phyloP scores from a whole-genome alignment of 1,140 invertebrate genomes.

The Bombus huntii region DNA sequence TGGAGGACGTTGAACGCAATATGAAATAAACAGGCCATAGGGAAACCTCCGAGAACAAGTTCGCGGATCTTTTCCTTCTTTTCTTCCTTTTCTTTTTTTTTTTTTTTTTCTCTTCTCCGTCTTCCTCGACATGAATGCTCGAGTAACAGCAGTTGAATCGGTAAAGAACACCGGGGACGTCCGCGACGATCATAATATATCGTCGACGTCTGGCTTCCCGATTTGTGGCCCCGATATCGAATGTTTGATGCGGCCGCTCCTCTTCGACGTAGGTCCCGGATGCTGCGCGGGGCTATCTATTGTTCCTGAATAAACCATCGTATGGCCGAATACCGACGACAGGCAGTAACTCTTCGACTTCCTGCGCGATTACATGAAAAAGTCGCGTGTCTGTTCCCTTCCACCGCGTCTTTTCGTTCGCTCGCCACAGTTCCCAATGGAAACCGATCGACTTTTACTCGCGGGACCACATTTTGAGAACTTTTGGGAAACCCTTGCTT shows the following conservation, averaged over 20 bases:
- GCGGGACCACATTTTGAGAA: not conserved
- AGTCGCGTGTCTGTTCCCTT: slow-evolving; percentile 49
- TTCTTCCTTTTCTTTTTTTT: not conserved
- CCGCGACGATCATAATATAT: slow-evolving; percentile 64
- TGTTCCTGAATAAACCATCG: slow-evolving; percentile 79
- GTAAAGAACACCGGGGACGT: slow-evolving; percentile 53
- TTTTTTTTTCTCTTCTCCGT: not conserved
- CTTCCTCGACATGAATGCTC: not conserved
- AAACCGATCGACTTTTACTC: not conserved
- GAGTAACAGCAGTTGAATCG: slow-evolving; percentile 50
- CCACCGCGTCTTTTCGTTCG: not conserved
- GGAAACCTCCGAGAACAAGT: not conserved
- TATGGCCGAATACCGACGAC: slow-evolving; percentile 69
- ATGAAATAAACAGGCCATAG: slow-evolving; percentile 4
- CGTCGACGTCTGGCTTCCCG: slow-evolving; percentile 63
- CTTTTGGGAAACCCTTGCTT: too few species aligned
- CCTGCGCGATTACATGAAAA: slow-evolving; percentile 60
- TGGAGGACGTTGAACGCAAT: slow-evolving; percentile 3
- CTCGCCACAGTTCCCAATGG: not conserved
- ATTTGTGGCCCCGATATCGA: slow-evolving; percentile 64
- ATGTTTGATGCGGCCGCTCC: slow-evolving; percentile 74
- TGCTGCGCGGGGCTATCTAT: slow-evolving; percentile 70
- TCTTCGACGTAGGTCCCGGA: slow-evolving; percentile 72
- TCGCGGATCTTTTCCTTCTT: not conserved
- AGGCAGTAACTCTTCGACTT: slow-evolving; percentile 69